Conservation (phyloP, 30 jellyfish, hydroid and myxozoan genomes). For the Aurelia sp. region DNA sequence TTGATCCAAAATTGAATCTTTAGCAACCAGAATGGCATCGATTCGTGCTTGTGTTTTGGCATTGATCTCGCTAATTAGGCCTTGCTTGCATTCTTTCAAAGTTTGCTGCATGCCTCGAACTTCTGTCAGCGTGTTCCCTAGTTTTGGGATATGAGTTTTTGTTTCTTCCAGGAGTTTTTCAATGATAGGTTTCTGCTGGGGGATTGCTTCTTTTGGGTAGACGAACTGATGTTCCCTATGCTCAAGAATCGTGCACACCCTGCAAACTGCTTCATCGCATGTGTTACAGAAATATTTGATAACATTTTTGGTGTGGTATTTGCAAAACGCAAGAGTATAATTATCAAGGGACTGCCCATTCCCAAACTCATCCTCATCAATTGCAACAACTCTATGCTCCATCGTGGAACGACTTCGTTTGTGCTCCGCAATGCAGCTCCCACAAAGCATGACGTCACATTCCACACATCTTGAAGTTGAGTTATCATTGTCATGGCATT, state of each 20-base stretch:
- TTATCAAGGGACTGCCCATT: conserved; percentile 83
- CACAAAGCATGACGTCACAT: conserved; percentile 87
- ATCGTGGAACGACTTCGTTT: conserved; percentile 83
- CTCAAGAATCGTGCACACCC: conserved; percentile 97
- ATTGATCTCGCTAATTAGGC: conserved; percentile 78
- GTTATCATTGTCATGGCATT: conserved; percentile 89
- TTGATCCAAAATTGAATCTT: conserved; percentile 72
- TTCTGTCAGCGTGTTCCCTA: conserved; percentile 72
- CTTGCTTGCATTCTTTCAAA: conserved; percentile 77
- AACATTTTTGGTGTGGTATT: conserved; percentile 90
- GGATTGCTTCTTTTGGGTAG: conserved; percentile 95
- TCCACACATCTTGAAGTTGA: conserved; percentile 90
- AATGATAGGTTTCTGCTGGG: conserved; percentile 89
- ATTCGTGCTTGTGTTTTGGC: conserved; percentile 92
- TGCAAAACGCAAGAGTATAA: conserved; percentile 94
- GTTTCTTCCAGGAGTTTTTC: conserved; percentile 83
- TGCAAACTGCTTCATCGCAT: conserved; percentile 97
- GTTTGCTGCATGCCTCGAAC: conserved; percentile 79
- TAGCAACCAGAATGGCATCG: conserved; percentile 83
- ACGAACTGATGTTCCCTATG: conserved; percentile 98
- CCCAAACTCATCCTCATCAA: conserved; percentile 78
- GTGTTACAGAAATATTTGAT: conserved; percentile 97
- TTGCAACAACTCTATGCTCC: conserved; percentile 83
- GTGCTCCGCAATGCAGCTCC: conserved; percentile 96
- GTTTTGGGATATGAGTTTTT: conserved; percentile 75